Base-by-base conservation (phyloP, 2,888 invertebrate genomes). In the Neocrepidodera transversa region DNA sequence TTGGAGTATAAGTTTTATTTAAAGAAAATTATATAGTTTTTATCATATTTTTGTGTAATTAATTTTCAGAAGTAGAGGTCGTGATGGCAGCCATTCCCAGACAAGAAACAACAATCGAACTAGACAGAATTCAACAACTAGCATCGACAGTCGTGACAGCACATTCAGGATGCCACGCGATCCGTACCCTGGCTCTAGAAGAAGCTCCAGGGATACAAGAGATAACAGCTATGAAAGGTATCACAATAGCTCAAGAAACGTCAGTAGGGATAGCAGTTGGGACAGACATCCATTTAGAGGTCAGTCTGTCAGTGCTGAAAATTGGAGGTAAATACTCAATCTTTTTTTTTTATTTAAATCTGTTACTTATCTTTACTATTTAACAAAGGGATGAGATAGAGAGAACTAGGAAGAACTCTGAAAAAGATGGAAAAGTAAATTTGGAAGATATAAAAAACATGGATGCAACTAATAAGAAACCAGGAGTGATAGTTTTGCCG, bases 181-280 rank as follows among this genome's bases (percentile, higher is more conserved):
- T 42, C 62, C 67, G 47, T 67, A 50, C 26, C 61, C 28, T n/a
- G 20, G 45, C 4, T 53, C 53, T n/a, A 48, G 63, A 16, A 66
- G 70, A 23, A 55, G 66, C 26, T 77, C 77, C 1, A 68, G 71
- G 55, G 77, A 78, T 45, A 64, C 63, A 16, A 63, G 77, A 35
- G 78, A 79, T 18, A 36, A 32, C 4, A 79, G 77, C 57, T 76
- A 71, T 52, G 79, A 79, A 23, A 62, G 77, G 35, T 71, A 63
- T 49, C 68, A 70, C 4, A 73, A 69, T 42, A 71, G 57, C 47
- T 72, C 73, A 0, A 63, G 70, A 10, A 69, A 70, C 23, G 64
- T 64, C 18, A 82, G 82, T 66, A 75, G 82, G 26, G 82, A 82
- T 63, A 74, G 78, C 16, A 83, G 82, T 63, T 79, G 79, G 68